Base-by-base conservation (phyloP, 1,140 invertebrate species). In the Zaprionus nigranus region DNA sequence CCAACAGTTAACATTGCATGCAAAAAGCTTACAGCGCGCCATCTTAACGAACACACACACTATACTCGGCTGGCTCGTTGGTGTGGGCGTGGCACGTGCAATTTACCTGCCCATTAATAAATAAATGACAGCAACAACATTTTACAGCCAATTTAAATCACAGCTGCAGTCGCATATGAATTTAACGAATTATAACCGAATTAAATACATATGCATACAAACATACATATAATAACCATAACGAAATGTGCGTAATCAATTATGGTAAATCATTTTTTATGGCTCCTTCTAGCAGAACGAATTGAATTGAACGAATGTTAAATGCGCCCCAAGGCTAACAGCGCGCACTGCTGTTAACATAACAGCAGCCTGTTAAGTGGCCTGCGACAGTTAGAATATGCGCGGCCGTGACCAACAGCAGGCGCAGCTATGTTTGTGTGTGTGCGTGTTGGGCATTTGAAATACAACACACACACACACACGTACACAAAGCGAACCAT, bases 111-210 rank as follows among this genome's bases (percentile, higher is more conserved):
- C 64, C 43, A 82, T 78, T 82, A 82, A 78, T 65, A 78, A 61
- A 49, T 43, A 75, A 82, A 79, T 76, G 65, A 53, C 68, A 83
- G 60, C 68, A 83, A 64, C 62, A 67, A 62, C 58, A 79, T 67
- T 83, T 79, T 26, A 53, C 40, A 70, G 40, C 34, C 68, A 46
- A 62, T 74, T 74, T 54, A 56, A 77, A 77, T 66, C 15, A 56
- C 22, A 56, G 53, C 53, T 6, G 53, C 53, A 30, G 24, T 12
- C 12, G 49, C 34, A 56, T 56, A 53, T 40, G 40, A 53, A 61
- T 53, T 69, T 13, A 60, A 65, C 72, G 34, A 53, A 58, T 65
- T 70, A 72, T 64, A 57, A 57, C 28, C 11, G n/a, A 65, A 51
- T 60, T 64, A 71, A 65, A 75, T 34, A 56, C 20, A 46, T 46